Base-by-base conservation (phyloP, 2,888 invertebrate genomes). In the Tromatobia lineatoria region DNA sequence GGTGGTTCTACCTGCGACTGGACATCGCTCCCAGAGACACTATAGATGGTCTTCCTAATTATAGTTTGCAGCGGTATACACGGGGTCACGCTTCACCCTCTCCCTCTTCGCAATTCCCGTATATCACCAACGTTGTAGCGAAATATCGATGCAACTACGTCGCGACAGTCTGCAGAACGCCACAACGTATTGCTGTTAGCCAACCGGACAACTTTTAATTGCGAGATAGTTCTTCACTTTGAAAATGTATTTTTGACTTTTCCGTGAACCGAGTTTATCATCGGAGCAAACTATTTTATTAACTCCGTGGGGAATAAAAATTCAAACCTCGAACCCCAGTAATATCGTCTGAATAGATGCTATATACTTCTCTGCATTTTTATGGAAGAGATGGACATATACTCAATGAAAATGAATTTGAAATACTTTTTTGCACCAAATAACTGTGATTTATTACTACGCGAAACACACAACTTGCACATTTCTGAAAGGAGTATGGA, bases 41-140 rank as follows among this genome's bases (percentile, higher is more conserved):
- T 79, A 81, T 70, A 82, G 76, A 73, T 42, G 42, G 10, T 23
- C 71, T 38, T 73, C 71, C 82, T 86, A 88, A 88, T 88, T 88
- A 88, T 89, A 89, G 87, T 83, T 86, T 76, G 75, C 83, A 82
- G 83, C 82, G 82, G 81, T 82, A 77, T 82, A 82, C 73, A 61
- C 77, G 79, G 54, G 25, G 52, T 64, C 70, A 70, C 47, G 74
- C 59, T 70, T 61, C 59, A 7, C 23, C 54, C 11, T 45, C 52
- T 34, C 23, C 66, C 70, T 20, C 59, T 59, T 59, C 34, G 67
- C 73, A 85, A 70, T 77, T 67, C 85, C 83, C 78, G 45, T 47
- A 50, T 50, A 70, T 79, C 74, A 82, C 69, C 78, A 75, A 52
- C 54, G 20, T 64, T 66, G 54, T 42, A n/a, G 47, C 52, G 73